Conservation (phyloP, 2,888 invertebrate species). For the Quadroppia sp. region DNA sequence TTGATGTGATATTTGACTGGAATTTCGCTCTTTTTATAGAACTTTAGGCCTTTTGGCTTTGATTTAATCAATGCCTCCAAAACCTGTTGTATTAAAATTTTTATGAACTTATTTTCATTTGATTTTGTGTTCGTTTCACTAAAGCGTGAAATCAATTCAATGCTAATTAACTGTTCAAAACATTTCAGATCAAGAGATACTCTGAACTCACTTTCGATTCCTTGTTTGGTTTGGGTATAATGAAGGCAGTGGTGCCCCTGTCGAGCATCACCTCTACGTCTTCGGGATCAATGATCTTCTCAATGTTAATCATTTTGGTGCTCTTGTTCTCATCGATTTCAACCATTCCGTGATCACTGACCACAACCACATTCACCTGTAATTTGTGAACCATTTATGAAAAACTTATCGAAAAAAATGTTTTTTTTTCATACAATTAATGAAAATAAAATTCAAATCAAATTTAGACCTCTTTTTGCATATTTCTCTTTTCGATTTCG, state of each 20-base stretch:
- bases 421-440: background rate
- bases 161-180: background rate
- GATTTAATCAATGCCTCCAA: slow-evolving; percentile 37
- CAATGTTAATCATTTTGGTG: slow-evolving; percentile 47
- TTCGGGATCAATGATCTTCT: slow-evolving; percentile 45
- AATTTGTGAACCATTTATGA: background rate
- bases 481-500: slow-evolving; percentile 38
- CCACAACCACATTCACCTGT: slow-evolving; percentile 51
- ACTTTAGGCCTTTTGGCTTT: slow-evolving; percentile 22
- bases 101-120: too few species aligned
- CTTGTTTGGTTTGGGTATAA: slow-evolving; percentile 45
- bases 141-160: background rate
- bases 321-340: slow-evolving; percentile 47
- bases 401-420: background rate
- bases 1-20: slow-evolving; percentile 39
- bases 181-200: too few species aligned
- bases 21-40: slow-evolving; percentile 36
- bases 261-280: slow-evolving; percentile 45
- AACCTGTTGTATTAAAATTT: slow-evolving; percentile 28
- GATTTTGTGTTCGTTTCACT: too few species aligned
- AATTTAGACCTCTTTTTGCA: slow-evolving; percentile 29
- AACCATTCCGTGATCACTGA: slow-evolving; percentile 54
- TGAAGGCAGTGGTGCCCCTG: slow-evolving; percentile 46
- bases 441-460: background rate
- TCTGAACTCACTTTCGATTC: slow-evolving; percentile 42